phyloP scores from a whole-genome alignment of 1,140 invertebrate genomes.

The Tetramorium alpestre region DNA sequence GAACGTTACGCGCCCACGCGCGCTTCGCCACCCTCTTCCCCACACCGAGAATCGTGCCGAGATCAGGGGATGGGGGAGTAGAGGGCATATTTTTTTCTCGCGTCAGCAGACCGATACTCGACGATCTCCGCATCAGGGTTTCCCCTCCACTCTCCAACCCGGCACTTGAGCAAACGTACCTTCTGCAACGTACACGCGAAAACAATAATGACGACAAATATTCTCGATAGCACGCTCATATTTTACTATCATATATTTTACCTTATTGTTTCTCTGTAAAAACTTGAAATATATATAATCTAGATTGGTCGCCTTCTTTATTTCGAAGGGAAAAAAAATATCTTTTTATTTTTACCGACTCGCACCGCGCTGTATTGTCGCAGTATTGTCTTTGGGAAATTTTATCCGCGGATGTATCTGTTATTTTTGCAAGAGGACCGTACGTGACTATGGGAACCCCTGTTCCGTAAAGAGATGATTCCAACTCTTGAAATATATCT shows the following conservation, averaged over 20 bases:
- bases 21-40: not conserved
- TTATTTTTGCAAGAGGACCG: not conserved
- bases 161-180: not conserved
- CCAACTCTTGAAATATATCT: not conserved
- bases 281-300: too few relatives aligned
- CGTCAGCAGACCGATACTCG: conserved; percentile 1
- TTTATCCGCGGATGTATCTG: not conserved
- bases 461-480: not conserved
- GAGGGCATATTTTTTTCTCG: conserved; percentile 6
- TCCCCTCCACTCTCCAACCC: not conserved
- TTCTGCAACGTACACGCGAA: not conserved
- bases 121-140: not conserved
- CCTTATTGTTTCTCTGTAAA: too few relatives aligned
- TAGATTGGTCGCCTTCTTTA: not conserved
- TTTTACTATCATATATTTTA: too few relatives aligned
- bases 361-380: not conserved
- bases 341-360: not conserved
- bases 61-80: not conserved
- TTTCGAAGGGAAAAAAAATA: not conserved
- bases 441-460: not conserved
- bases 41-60: not conserved
- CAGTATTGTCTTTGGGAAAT: not conserved
- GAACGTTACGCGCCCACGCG: conserved; percentile 49
- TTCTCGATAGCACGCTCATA: too few relatives aligned
- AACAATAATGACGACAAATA: conserved; percentile 12